These are phyloP conservation scores for Saguinus midas DNA, from an alignment of 2,113 vertebrate species.

Conservation along the genomic window DNA sequence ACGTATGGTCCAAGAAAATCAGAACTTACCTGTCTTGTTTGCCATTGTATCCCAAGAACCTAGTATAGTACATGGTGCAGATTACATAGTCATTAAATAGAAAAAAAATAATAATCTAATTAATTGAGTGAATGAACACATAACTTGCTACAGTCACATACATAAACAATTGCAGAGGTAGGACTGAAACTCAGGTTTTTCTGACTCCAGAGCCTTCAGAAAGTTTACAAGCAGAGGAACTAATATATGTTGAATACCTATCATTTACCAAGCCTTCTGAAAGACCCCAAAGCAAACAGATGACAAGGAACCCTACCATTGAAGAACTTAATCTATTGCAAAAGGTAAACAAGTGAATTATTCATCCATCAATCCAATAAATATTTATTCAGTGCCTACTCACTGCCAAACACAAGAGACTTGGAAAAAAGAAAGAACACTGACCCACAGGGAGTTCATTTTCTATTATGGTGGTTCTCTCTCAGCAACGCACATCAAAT, in stretches of 20 bases:
- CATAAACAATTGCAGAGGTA: neutral
- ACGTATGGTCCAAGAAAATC: neutral
- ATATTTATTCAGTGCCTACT: neutral
- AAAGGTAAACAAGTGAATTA: constrained; percentile 34
- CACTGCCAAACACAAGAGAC: neutral
- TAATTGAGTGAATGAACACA: neutral
- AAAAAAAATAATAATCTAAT: constrained; percentile 1
- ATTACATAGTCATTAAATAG: neutral
- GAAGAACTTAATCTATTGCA: neutral
- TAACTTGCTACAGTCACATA: neutral
- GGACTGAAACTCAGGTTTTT: neutral
- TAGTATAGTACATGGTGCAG: neutral
- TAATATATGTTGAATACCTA: neutral
- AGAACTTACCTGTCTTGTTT: neutral
- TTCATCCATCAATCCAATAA: neutral
- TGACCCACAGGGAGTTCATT: neutral
- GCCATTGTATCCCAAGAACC: neutral
- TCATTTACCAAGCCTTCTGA: neutral
- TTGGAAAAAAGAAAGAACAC: neutral
- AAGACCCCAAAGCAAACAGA: neutral
- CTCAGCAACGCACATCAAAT: neutral
- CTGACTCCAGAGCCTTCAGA: neutral
- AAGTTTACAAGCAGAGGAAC: neutral
- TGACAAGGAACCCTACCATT: neutral
- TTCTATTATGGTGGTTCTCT: neutral